Base-by-base conservation (phyloP, 2,113 vertebrate genomes). In the Phalacrocorax brasilianus region DNA sequence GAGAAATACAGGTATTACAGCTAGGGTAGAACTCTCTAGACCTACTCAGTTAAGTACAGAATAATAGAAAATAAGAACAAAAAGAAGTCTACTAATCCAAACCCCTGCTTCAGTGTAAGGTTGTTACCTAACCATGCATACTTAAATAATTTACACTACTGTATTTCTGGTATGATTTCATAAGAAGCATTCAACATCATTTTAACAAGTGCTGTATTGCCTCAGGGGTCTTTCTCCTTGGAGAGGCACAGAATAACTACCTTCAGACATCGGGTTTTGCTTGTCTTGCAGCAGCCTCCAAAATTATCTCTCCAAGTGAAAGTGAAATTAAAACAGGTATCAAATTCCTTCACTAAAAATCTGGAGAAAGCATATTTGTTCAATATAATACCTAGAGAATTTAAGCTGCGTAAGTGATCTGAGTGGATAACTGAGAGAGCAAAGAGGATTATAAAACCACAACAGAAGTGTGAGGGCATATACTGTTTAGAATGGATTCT, bases 151-250 rank as follows among this genome's bases (percentile, higher is more conserved):
- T 91, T 95, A 70, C 0, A 0, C 26, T 56, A 23, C 63, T 23
- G 3, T 86, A 27, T 81, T 93, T 96, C 75, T 91, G 81, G 42
- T 83, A 55, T 45, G 38, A 82, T 93, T 93, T 96, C 32, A 56
- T 49, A 14, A 90, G 47, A 76, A 83, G 40, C 58, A 27, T 89
- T 93, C 56, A 49, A 30, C n/a, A 53, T 59, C 35, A 59, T 93
- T 96, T 94, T 91, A 95, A 73, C 47, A 89, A 87, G 65, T 72
- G 45, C 45, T 61, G 27, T 76, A 11, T 92, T 63, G 62, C 68
- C 56, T 75, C 61, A 87, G 77, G 67, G 59, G 33, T 79, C 14
- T 88, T 89, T 70, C 42, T 95, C 24, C 67, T 89, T 86, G 77
- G 42, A 82, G 32, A 85, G 45, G 18, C 45, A 53, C 21, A 45